Percentiles rank a stretch among this genome's conserved stretches.
These are phyloP conservation scores for Drosophila nigromelanica DNA, from an alignment of 1,140 invertebrate genomes.

Conservation along the genomic window DNA sequence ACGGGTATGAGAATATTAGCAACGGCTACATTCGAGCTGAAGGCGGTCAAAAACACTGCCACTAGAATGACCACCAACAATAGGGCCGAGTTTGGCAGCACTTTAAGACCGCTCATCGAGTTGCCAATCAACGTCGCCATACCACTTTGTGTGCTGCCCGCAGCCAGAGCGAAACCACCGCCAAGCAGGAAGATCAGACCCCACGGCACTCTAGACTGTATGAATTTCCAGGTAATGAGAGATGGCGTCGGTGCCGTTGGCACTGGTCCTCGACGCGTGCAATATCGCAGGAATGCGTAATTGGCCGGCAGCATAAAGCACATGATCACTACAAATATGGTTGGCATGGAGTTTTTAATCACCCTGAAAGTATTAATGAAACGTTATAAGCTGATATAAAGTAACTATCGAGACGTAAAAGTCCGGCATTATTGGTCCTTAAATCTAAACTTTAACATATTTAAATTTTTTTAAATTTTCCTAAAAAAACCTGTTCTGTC, in stretches of 20 bases:
- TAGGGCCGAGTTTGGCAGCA: conserved; percentile 85
- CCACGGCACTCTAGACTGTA: conserved; percentile 92
- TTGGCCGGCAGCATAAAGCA: conserved; percentile 92
- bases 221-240: conserved; percentile 91
- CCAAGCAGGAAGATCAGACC: conserved; percentile 90
- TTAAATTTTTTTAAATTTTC: too few relatives aligned
- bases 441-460: too few relatives aligned
- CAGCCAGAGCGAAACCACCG: conserved; percentile 94
- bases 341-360: conserved; percentile 93
- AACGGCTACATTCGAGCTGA: conserved; percentile 93
- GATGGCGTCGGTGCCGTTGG: conserved; percentile 87
- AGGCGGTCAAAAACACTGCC: conserved; percentile 89
- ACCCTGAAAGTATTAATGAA: conserved; percentile 83
- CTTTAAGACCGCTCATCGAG: conserved; percentile 86
- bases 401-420: too few relatives aligned
- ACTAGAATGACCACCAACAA: conserved; percentile 86
- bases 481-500: too few relatives aligned
- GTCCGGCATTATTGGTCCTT: too few relatives aligned
- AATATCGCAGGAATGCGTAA: conserved; percentile 89
- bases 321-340: conserved; percentile 90
- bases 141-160: conserved; percentile 90
- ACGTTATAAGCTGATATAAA: background rate
- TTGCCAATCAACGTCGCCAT: conserved; percentile 90
- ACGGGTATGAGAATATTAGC: conserved; percentile 93
- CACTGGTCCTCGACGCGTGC: conserved; percentile 84